Evolutionary conservation across 2,888 invertebrate species (phyloP).

Genomic region (Glomeris marginata): DNA sequence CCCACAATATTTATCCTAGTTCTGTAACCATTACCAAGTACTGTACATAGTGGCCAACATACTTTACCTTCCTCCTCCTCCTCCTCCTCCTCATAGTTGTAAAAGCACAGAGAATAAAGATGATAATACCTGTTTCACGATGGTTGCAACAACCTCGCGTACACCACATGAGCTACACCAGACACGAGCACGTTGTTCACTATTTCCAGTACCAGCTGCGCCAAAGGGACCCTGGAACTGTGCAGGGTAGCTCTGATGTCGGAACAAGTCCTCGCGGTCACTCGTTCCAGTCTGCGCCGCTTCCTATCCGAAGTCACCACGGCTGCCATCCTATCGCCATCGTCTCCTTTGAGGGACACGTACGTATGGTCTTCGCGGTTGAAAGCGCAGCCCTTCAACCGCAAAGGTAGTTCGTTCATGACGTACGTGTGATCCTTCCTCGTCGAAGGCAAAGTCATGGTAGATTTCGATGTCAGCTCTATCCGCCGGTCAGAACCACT

Average conservation of each 20-base stretch:
- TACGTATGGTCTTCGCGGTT: slow-evolving; percentile 13
- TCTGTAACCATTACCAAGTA: too few species aligned
- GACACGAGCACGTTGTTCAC: slow-evolving; percentile 14
- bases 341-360: slow-evolving; percentile 1
- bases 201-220: slow-evolving; percentile 13
- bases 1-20: too few species aligned
- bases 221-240: slow-evolving; percentile 7
- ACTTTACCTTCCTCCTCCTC: too few species aligned
- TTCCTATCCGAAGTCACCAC: too few species aligned
- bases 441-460: neutral
- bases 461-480: neutral
- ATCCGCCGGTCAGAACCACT: neutral
- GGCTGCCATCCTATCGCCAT: too few species aligned
- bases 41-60: too few species aligned
- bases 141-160: slow-evolving; percentile 10
- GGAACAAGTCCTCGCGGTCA: too few species aligned
- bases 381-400: neutral
- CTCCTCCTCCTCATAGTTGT: too few species aligned
- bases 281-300: too few species aligned
- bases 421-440: slow-evolving; percentile 14
- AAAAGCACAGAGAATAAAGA: too few species aligned
- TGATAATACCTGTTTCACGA: slow-evolving; percentile 1
- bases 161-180: slow-evolving; percentile 13
- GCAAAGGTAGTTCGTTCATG: neutral
- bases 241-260: neutral